Percentiles rank a stretch among this genome's conserved stretches.
These are phyloP conservation scores for Pseudomyrmex flavicornis DNA, from an alignment of 1,140 invertebrate species.

Conservation along the genomic window DNA sequence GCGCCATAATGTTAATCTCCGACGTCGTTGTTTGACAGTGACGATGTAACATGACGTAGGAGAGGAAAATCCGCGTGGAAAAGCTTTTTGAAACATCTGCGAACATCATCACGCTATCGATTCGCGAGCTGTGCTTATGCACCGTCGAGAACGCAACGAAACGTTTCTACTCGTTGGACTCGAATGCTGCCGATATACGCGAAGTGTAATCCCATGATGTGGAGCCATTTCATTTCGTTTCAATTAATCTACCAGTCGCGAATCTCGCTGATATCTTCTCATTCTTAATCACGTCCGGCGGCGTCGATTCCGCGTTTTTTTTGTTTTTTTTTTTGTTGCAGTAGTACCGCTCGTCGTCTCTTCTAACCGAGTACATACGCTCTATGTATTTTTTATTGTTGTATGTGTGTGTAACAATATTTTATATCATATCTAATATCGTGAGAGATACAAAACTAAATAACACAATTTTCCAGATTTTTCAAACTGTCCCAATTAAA, in stretches of 20 bases:
- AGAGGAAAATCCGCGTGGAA: constrained; percentile 15
- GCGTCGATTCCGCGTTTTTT: constrained; percentile 9
- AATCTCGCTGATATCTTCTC: constrained; percentile 37
- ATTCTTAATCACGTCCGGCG: constrained; percentile 56
- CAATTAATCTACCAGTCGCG: constrained; percentile 52
- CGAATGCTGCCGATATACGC: constrained; percentile 41
- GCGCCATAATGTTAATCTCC: constrained; percentile 10
- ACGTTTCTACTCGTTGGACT: constrained; percentile 29
- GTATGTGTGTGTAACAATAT: too few relatives aligned
- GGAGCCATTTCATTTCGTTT: constrained; percentile 56
- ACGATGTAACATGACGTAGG: neutral
- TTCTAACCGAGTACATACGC: too few relatives aligned
- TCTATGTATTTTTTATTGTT: too few relatives aligned
- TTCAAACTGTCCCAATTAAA: too few relatives aligned
- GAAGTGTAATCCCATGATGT: constrained; percentile 58
- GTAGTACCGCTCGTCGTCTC: constrained; percentile 6
- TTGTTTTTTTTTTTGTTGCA: neutral
- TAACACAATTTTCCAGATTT: too few relatives aligned
- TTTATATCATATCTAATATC: neutral
- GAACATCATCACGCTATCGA: constrained; percentile 40
- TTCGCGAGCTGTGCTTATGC: constrained; percentile 26
- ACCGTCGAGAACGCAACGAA: constrained; percentile 28
- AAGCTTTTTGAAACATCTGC: constrained; percentile 39
- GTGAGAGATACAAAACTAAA: neutral
- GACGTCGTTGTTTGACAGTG: constrained; percentile 28